Base-by-base conservation (phyloP, 2,888 invertebrate species). In the Bellardia bayeri region DNA sequence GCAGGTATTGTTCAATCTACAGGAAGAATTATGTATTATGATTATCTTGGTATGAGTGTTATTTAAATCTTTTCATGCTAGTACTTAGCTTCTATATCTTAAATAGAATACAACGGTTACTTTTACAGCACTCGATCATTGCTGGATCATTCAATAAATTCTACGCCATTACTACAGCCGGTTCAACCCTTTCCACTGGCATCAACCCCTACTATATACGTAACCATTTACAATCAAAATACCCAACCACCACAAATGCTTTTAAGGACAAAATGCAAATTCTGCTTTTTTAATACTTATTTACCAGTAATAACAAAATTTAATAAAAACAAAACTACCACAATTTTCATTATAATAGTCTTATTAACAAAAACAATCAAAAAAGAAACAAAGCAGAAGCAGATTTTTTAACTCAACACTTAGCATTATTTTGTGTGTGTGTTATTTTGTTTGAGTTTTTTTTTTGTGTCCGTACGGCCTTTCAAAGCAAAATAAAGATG, bases 401-500 rank as follows among this genome's bases (percentile, higher is more conserved):
- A 16, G 11, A 33, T 69, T 51, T 69, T 72, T 58, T 16, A 6
- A 66, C 45, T 58, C 33, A 58, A 79, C 79, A 69, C 58, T 79
- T 68, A 5, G 45, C 23, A 45, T 64, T 54, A 54, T 64, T 64
- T 64, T 64, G 23, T 51, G 8, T 56, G 11, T 16, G 8, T 56
- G 11, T 16, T 37, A n/a, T 16, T 16, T 9, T 11, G 3, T 40
- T 42, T 9, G 9, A 16, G 42, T 16, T 4, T 11, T 13, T 13
- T 40, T 23, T 16, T 4, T 42, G 16, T 23, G 51, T 42, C 11
- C 64, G 23, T 42, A 8, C 14, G 16, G 54, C 11, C 23, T 72
- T 30, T 45, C 30, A 33, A 68, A 58, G 13, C 30, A 66, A 40
- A 72, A 3, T 56, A 58, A 58, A 58, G 42, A 58, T 42, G 45